Conservation (phyloP, 2,888 invertebrate species). For the Flexamia atlantica region DNA sequence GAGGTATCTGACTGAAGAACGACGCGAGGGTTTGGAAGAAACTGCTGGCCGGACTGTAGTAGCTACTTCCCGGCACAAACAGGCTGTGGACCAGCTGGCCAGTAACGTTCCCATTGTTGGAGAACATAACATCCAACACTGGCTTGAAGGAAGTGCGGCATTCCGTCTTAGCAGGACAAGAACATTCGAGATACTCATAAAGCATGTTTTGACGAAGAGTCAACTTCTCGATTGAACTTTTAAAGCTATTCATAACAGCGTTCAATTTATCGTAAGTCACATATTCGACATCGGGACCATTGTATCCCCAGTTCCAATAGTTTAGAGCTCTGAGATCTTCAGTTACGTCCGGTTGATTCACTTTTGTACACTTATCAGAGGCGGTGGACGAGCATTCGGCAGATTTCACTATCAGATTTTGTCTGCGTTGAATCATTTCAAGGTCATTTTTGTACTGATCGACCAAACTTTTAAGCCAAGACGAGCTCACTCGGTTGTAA, state of each 20-base stretch:
- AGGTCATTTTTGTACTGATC: slow-evolving; percentile 4
- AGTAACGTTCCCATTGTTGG: not conserved
- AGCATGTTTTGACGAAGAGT: slow-evolving; percentile 28
- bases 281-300: not conserved
- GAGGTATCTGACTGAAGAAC: slow-evolving; percentile 29
- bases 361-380: slow-evolving; percentile 10
- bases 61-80: not conserved
- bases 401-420: slow-evolving; percentile 10
- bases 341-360: not conserved
- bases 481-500: not conserved
- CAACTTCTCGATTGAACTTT: slow-evolving; percentile 25
- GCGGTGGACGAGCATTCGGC: slow-evolving; percentile 7
- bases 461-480: not conserved
- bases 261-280: not conserved
- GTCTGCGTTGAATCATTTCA: not conserved
- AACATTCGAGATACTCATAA: slow-evolving; percentile 25
- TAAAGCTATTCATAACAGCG: not conserved
- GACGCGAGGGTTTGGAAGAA: slow-evolving; percentile 7
- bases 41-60: not conserved
- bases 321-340: not conserved
- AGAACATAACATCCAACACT: slow-evolving; percentile 19
- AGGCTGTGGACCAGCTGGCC: not conserved
- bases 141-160: slow-evolving; percentile 29
- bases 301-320: slow-evolving; percentile 17
- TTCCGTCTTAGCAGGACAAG: slow-evolving; percentile 21